These are phyloP conservation scores for Pangasius larnaudii DNA, from an alignment of 2,797 vertebrate species.

Conservation along the genomic window DNA sequence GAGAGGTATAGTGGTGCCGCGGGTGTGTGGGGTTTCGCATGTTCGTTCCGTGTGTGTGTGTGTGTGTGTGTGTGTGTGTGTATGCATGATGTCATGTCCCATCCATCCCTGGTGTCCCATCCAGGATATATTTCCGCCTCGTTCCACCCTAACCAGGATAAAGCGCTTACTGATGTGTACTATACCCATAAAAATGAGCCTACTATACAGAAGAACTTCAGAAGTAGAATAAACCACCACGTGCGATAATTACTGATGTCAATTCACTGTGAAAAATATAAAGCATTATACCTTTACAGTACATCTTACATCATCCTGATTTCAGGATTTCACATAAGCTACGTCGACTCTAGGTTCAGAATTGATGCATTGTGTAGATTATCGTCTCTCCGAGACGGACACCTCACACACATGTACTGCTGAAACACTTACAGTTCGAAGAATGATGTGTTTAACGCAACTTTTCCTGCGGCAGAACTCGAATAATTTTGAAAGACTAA, in stretches of 20 bases:
- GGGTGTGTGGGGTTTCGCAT: background rate
- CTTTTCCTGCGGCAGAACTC: background rate
- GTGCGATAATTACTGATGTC: background rate
- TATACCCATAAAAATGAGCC: background rate
- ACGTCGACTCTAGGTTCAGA: background rate
- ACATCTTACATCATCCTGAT: conserved; percentile 28
- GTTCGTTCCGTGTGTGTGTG: background rate
- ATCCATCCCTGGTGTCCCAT: background rate
- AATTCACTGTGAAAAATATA: background rate
- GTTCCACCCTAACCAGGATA: background rate
- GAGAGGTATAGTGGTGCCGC: background rate
- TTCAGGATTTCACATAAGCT: conserved; percentile 3
- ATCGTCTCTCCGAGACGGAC: background rate
- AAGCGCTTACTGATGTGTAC: background rate
- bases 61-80: conserved; percentile 1
- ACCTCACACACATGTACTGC: background rate
- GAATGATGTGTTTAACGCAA: background rate
- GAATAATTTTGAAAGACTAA: conserved; percentile 7
- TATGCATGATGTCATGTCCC: background rate
- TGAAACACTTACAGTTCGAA: background rate
- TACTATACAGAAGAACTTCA: background rate
- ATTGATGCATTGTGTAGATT: background rate
- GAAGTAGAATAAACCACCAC: background rate
- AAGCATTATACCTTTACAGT: conserved; percentile 4
- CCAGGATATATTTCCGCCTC: background rate